phyloP scores from a whole-genome alignment of 1,140 invertebrate genomes.

The Sogatella furcifera region DNA sequence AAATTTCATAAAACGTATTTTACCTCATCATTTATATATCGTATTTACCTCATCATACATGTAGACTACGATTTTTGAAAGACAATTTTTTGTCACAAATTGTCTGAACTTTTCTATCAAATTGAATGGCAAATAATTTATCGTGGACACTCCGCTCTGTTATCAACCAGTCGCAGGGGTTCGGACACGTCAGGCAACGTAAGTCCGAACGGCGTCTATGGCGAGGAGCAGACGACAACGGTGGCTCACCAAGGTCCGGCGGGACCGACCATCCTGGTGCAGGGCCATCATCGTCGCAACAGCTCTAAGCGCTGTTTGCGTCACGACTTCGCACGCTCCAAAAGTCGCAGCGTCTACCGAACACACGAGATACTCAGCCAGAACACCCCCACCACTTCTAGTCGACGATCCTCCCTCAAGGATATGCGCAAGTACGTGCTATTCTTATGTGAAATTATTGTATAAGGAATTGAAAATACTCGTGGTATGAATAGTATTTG shows the following conservation, averaged over 20 bases:
- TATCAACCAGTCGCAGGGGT: conserved; percentile 11
- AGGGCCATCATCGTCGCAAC: conserved; percentile 21
- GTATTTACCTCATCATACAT: too few species aligned
- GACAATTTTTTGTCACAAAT: too few species aligned
- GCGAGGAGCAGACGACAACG: conserved; percentile 11
- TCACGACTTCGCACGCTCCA: conserved; percentile 40
- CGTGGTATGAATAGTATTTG: too few species aligned
- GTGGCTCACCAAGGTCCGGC: background rate
- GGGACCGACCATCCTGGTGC: conserved; percentile 11
- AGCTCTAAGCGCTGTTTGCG: conserved; percentile 39
- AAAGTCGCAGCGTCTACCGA: conserved; percentile 37
- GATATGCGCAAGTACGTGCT: conserved; percentile 33
- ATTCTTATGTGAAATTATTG: background rate
- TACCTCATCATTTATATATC: too few species aligned
- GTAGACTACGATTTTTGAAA: too few species aligned
- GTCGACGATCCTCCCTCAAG: conserved; percentile 32
- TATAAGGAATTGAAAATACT: too few species aligned
- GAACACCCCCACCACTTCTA: conserved; percentile 23
- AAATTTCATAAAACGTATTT: too few species aligned
- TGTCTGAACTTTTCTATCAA: too few species aligned
- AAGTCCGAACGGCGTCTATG: conserved; percentile 16
- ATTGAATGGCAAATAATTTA: too few species aligned
- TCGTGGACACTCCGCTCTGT: conserved; percentile 2
- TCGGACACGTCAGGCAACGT: conserved; percentile 17
- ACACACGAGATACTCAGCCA: conserved; percentile 30